Base-by-base conservation (phyloP, 2,797 vertebrate genomes). In the Alouatta caraya region DNA sequence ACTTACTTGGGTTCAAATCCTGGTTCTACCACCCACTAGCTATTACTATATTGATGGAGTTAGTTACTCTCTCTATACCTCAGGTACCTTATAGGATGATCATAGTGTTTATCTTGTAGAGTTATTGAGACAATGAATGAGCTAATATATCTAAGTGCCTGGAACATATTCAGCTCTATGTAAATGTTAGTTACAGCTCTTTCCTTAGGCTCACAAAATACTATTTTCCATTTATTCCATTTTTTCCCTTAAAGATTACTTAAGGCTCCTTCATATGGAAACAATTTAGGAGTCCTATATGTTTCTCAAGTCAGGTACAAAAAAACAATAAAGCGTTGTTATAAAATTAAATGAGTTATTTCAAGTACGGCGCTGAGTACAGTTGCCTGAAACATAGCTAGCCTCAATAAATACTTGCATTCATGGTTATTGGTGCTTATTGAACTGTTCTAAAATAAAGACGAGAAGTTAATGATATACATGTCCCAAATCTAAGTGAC, bases 401-500 rank as follows among this genome's bases (percentile, higher is more conserved):
- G 91, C 33, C 59, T 64, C 73, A 11, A 42, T 57, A 88, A 84
- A 76, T 46, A 86, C 50, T 79, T 73, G n/a, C 22, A 76, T 39
- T 59, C 72, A 33, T 5, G 19, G 85, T 76, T 88, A 28, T 0
- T n/a, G 76, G 42, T 33, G 48, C 78, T 86, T 79, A 52, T 39
- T 75, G 42, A 64, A 87, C 59, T 82, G 3, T 61, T 50, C 84
- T n/a, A 86, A 85, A 96, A 86, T 2, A 84, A 61, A 92, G 52
- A 88, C 1, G 4, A 79, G 88, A 93, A 67, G 59, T 55, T 17
- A 73, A 42, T 72, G 92, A 95, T 80, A 85, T 55, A 33, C 42
- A 52, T 73, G 64, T 82, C 94, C 96, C 90, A 81, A 52, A 95
- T 86, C 42, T 4, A 95, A 94, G 94, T 94, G 97, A 93, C 95